phyloP scores from a whole-genome alignment of 2,888 invertebrate genomes.

The Lithophane semibrunnea region DNA sequence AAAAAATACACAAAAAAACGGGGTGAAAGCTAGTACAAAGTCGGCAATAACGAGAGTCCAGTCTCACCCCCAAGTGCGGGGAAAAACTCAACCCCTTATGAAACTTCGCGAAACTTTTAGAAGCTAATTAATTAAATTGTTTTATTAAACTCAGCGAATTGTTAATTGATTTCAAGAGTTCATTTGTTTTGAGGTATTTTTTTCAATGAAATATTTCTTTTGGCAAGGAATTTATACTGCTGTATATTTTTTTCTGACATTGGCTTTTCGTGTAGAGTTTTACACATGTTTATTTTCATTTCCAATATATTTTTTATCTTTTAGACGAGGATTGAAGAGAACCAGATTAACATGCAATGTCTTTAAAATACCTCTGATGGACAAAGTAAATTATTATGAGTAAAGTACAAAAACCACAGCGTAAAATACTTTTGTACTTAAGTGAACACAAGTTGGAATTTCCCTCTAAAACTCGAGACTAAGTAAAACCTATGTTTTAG shows the following conservation, averaged over 20 bases:
- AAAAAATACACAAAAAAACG: constrained; percentile 10
- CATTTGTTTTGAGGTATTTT: constrained; percentile 24
- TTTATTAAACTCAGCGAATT: constrained; percentile 60
- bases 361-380: background rate
- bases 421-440: constrained; percentile 1
- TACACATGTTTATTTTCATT: no score
- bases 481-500: background rate
- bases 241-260: background rate
- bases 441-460: background rate
- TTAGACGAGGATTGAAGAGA: background rate
- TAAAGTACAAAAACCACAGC: background rate
- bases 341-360: background rate
- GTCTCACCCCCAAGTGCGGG: constrained; percentile 37
- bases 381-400: background rate
- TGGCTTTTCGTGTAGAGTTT: no score
- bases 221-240: background rate
- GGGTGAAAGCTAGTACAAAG: constrained; percentile 13
- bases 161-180: constrained; percentile 60
- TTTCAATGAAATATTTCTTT: constrained; percentile 5
- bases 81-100: constrained; percentile 54
- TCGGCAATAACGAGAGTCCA: constrained; percentile 45
- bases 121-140: constrained; percentile 65
- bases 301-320: background rate
- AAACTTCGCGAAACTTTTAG: constrained; percentile 61
- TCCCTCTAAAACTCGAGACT: background rate